Evolutionary conservation across 2,113 vertebrate species (phyloP), one percentile per base, ranked within the genome.

Genomic region (Callopanchax toddi): DNA sequence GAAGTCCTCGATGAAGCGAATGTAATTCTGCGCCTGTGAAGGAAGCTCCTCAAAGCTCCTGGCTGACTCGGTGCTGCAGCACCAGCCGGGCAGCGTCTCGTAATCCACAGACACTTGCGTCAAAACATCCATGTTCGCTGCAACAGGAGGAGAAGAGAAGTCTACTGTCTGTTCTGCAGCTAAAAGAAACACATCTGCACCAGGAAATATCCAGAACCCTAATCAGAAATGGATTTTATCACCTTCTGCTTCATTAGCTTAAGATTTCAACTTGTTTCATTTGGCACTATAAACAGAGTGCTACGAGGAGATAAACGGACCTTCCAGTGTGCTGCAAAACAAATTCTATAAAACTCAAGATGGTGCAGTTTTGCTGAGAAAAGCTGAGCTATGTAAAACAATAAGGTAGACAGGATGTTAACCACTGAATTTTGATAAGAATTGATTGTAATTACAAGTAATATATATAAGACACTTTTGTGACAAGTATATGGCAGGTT

Each of bases 91-190:
- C 15, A 93, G 26, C 0, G 89, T 92, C 83, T 91, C 52, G 12
- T 93, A 94, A 0, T 91, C 80, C 83, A 94, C 93, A 0, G 56
- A 39, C 25, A 94, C 92, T 17, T 83, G 87, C 25, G 86, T 91
- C 86, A 93, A 78, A 6, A 91, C 69, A 29, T 94, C 93, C 89
- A 93, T 93, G 63, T 93, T 94, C 2, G 93, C 93, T 94, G 42
- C 32, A 67, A 56, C 8, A 50, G 0, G 54, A 44, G 11, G 3
- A 8, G 10, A 12, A 8, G n/a, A n/a, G n/a, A 11, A 42, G 11
- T n/a, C 26, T 29, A 5, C 29, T 32, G 29, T 8, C 10, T 32
- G 4, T 8, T 32, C 29, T 32, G 7, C 26, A 29, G 26, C 26
- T 29, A 29, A 32, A 32, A 9, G 29, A 32, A 32, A 32, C 3